Conservation (phyloP, 2,113 vertebrate species). For the Thymallus thymallus region DNA sequence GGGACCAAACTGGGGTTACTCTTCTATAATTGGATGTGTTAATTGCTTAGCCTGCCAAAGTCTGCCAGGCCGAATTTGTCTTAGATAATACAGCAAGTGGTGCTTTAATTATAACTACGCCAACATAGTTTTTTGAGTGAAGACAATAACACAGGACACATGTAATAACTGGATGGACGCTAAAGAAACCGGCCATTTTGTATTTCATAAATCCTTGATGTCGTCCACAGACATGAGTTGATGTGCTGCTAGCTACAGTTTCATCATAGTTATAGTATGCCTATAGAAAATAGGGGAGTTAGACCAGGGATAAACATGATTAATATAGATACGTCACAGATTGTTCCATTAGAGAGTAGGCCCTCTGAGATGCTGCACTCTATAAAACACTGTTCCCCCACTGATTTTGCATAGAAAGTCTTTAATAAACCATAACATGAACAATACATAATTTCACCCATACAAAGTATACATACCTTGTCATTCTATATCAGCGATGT, state of each 20-base stretch:
- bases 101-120: not conserved
- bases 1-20: conserved; percentile 18
- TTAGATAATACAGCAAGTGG: conserved; percentile 18
- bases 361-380: not conserved
- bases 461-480: too few relatives aligned
- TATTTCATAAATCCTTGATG: not conserved
- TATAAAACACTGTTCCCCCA: not conserved
- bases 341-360: not conserved
- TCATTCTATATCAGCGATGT: too few relatives aligned
- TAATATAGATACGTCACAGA: not conserved
- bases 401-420: not conserved
- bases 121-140: not conserved
- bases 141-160: not conserved
- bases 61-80: conserved; percentile 25
- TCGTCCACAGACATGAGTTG: not conserved
- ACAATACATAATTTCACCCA: not conserved
- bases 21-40: conserved; percentile 40
- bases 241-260: not conserved
- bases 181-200: not conserved
- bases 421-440: not conserved
- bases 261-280: not conserved
- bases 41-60: conserved; percentile 35
- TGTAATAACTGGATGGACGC: not conserved
- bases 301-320: conserved; percentile 2
- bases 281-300: not conserved